Evolutionary conservation across 2,113 vertebrate genomes (phyloP), one percentile per base, ranked within the genome.

Genomic region (Microtus ochrogaster): DNA sequence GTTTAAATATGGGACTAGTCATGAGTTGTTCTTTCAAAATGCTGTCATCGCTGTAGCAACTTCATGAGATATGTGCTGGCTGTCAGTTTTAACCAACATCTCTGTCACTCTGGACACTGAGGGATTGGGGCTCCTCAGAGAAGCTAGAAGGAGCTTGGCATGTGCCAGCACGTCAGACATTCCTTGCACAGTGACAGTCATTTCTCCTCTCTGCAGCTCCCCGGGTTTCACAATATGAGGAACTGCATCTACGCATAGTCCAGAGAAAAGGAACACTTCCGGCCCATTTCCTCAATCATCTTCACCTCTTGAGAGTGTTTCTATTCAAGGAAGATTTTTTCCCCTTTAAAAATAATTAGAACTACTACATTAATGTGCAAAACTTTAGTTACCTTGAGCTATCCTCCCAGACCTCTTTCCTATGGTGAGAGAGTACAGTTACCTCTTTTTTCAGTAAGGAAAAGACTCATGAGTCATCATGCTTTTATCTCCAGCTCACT

Each of bases 11-110:
- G 13, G 19, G 14, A 76, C 10, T 28, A 55, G 47, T 5, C 11
- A 68, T 73, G 36, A 90, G n/a, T 44, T 39, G 41, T 79, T 81
- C 49, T 72, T 77, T 47, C 19, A n/a, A 58, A 74, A 41, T 4
- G 10, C 79, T 30, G 11, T 28, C 44, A 17, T 89, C 30, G 3
- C 8, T 39, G 16, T 2, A 66, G 84, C 17, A 41, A 86, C 4
- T 3, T 36, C 66, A 49, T 41, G 33, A 52, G 49, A 4, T 24
- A 90, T 36, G 58, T n/a, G 36, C 7, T 10, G 55, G 44, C 44
- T 74, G n/a, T 91, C 89, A 66, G 3, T 77, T 77, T 95, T 85
- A 94, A 88, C 30, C 39, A 61, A 19, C n/a, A 52, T 82, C 61
- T 77, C 65, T 89, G 33, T 70, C 30, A 39, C 33, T 49, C 22